Conservation (phyloP, 64 coral and sea anemone species). For the Montipora capricornis region DNA sequence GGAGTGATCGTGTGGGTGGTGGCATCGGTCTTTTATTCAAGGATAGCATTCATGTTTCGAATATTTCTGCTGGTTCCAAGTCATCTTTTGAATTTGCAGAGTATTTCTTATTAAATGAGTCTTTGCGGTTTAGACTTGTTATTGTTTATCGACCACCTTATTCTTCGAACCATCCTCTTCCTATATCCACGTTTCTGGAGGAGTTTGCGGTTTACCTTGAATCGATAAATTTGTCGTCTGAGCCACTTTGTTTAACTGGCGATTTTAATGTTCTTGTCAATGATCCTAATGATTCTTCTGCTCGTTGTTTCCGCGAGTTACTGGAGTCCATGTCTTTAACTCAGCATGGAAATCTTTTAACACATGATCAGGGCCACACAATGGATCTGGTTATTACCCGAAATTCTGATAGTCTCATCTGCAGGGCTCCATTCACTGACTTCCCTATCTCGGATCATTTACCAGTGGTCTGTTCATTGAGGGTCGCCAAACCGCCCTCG, state of each 20-base stretch:
- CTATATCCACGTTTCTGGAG: background rate
- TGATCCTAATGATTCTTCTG: slow-evolving; percentile 14
- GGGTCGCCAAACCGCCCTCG: background rate
- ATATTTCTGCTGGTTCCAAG: slow-evolving; percentile 29
- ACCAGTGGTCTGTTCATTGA: background rate
- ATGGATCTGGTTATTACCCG: slow-evolving; percentile 72
- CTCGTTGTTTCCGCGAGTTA: slow-evolving; percentile 23
- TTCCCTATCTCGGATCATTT: slow-evolving; percentile 24
- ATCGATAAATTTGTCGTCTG: slow-evolving; percentile 8
- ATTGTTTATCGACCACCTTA: slow-evolving; percentile 60
- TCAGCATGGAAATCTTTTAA: slow-evolving; percentile 26
- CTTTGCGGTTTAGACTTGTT: slow-evolving; percentile 20
- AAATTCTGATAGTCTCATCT: slow-evolving; percentile 10
- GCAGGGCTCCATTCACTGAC: slow-evolving; percentile 48
- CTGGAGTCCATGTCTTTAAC: slow-evolving; percentile 28
- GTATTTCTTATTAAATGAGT: background rate
- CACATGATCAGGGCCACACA: slow-evolving; percentile 20
- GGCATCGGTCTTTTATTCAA: background rate
- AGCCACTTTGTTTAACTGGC: slow-evolving; percentile 22
- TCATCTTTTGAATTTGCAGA: slow-evolving; percentile 57
- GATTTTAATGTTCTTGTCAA: slow-evolving; percentile 56
- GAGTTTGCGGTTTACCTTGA: slow-evolving; percentile 47
- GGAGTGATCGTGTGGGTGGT: slow-evolving; percentile 3
- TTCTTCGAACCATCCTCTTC: slow-evolving; percentile 32
- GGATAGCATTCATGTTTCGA: slow-evolving; percentile 4